Base-by-base conservation (phyloP, 2,797 vertebrate species). In the Rhinoraja longicauda region DNA sequence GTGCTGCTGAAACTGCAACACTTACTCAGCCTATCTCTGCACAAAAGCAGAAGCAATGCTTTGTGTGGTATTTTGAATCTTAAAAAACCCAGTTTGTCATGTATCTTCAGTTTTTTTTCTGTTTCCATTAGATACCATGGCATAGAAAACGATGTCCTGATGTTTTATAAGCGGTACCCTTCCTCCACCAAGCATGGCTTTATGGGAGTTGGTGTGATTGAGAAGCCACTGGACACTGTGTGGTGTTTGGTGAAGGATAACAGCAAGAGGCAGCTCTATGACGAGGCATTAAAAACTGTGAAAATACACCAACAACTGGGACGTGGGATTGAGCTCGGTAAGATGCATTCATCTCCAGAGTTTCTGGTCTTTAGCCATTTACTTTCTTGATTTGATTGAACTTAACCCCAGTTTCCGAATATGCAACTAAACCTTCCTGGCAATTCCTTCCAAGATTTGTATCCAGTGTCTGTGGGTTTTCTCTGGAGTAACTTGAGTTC, bases 271-370 rank as follows among this genome's bases (percentile, higher is more conserved):
- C 97, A 97, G 24, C 95, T 97, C n/a, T 99, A 98, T 0, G 97
- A 99, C 94, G 96, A 96, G 94, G 97, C 97, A 0, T 96, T 99
- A 93, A 97, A 95, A 93, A 97, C 97, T 76, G 97, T 97, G 26
- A 97, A 96, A 96, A 96, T 99, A 36, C 97, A 97, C 93, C 97
- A 97, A 95, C 95, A 96, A 91, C 96, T 99, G 94, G 97, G 97
- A 95, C 97, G 97, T 95, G 97, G 96, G 93, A 98, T 98, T 95
- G 97, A 98, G 95, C 96, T 99, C 94, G 98, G 98, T 99, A 95
- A 98, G 96, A 6, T 78, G 75, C 73, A 73, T 70, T 21, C 19
- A 24, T 73, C 70, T 73, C 10, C 4, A 53, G 45, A 36, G 70
- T 67, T 29, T 73, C 90, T 26, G 36, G 24, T 92, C 90, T 75